Evolutionary conservation across 2,888 invertebrate genomes (phyloP).

Genomic region (Drosophila birchii): DNA sequence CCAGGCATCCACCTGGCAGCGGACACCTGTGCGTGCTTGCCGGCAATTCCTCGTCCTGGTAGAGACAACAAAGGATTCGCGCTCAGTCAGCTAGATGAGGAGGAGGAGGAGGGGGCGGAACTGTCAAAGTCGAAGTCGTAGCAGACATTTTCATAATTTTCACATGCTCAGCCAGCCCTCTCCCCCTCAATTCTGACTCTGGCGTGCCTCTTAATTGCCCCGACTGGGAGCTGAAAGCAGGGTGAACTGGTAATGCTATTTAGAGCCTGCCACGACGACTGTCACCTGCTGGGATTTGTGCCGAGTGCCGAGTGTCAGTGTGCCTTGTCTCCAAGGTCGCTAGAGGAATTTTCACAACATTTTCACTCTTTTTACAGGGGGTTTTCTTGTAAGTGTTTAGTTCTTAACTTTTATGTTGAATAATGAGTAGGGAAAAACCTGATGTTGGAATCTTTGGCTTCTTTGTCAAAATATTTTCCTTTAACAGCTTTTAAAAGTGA

Average conservation of each 20-base stretch:
- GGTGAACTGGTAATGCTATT: conserved; percentile 31
- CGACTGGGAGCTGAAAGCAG: conserved; percentile 27
- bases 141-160: conserved; percentile 73
- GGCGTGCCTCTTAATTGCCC: conserved; percentile 66
- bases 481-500: background rate
- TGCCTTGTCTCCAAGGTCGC: conserved; percentile 43
- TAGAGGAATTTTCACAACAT: conserved; percentile 17
- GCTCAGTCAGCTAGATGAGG: conserved; percentile 5
- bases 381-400: background rate
- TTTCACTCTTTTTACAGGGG: conserved; percentile 11
- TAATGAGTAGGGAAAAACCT: background rate
- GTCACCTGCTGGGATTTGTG: conserved; percentile 53
- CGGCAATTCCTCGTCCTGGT: conserved; percentile 59
- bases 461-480: background rate
- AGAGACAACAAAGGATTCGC: conserved; percentile 76
- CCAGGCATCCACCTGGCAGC: conserved; percentile 24
- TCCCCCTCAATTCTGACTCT: conserved; percentile 3
- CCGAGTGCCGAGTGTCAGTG: conserved; percentile 13
- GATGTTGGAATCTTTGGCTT: background rate
- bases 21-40: conserved; percentile 65
- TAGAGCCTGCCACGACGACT: conserved; percentile 44
- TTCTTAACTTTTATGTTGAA: background rate
- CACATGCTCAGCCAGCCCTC: conserved; percentile 57
- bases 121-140: conserved; percentile 56
- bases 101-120: conserved; percentile 24